Evolutionary conservation across 2,113 vertebrate genomes (phyloP).

Genomic region (Oncorhynchus gorbuscha): DNA sequence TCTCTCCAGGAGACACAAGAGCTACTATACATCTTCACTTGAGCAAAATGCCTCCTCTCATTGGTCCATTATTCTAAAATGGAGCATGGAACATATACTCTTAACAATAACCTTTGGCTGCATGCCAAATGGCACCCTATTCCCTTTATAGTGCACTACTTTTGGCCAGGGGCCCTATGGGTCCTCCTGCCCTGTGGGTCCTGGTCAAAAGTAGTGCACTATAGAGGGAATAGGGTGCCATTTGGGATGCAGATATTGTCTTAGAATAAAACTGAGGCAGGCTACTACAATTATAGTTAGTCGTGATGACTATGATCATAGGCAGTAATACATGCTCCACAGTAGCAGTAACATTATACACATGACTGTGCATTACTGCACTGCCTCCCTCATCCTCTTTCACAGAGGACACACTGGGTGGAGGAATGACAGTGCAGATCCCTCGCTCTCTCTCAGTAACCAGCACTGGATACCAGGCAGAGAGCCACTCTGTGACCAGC

Average conservation of each 20-base stretch:
- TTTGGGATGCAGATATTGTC: no score
- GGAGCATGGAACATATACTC: conserved; percentile 10
- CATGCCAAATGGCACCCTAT: no score
- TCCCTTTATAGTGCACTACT: no score
- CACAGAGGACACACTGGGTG: conserved; percentile 1
- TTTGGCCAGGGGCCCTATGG: not conserved
- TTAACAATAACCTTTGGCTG: conserved; percentile 13
- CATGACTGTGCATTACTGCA: not conserved
- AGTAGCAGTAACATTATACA: not conserved
- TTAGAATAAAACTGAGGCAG: not conserved
- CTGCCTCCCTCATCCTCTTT: not conserved
- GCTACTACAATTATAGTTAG: not conserved
- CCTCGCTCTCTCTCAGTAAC: no score
- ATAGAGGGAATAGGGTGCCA: no score
- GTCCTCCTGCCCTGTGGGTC: no score
- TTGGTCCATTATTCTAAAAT: conserved; percentile 27
- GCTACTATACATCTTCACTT: no score
- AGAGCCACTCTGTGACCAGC: conserved; percentile 68
- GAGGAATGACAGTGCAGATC: no score
- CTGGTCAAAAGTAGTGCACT: no score
- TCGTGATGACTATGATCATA: not conserved
- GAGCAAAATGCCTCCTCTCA: not conserved
- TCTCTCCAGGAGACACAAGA: not conserved
- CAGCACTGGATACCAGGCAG: conserved; percentile 14
- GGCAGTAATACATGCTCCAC: not conserved